phyloP scores from a whole-genome alignment of 2,113 vertebrate genomes.

The Gambusia holbrooki region DNA sequence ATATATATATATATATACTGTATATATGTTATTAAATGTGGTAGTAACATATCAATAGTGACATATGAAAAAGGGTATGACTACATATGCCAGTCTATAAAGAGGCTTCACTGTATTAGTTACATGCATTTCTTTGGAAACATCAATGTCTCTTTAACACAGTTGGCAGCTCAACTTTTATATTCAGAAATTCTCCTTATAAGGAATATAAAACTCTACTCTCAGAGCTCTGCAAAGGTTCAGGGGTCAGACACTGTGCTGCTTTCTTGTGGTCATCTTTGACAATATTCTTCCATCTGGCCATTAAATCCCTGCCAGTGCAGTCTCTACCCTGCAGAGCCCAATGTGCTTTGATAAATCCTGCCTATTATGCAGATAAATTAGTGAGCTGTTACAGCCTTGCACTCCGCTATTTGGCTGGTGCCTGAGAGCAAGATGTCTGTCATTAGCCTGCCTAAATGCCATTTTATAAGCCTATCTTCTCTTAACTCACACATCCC shows the following conservation, averaged over 20 bases:
- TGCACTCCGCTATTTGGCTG: slow-evolving; percentile 40
- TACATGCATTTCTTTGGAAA: background rate
- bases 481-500: slow-evolving; percentile 18
- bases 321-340: slow-evolving; percentile 56
- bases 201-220: background rate
- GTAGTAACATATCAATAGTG: no score
- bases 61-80: no score
- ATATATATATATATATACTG: no score
- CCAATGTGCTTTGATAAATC: slow-evolving; percentile 72
- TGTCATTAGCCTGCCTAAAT: slow-evolving; percentile 62
- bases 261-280: slow-evolving; percentile 44
- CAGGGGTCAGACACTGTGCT: slow-evolving; percentile 25
- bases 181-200: background rate
- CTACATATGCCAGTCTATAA: no score
- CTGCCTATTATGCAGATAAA: slow-evolving; percentile 73
- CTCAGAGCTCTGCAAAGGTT: slow-evolving; percentile 4
- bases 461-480: slow-evolving; percentile 49
- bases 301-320: slow-evolving; percentile 70
- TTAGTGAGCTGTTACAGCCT: slow-evolving; percentile 52
- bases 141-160: background rate
- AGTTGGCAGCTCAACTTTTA: background rate
- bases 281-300: slow-evolving; percentile 46
- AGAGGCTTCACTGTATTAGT: no score
- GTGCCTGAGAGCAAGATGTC: slow-evolving; percentile 49
- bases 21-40: no score